These are phyloP conservation scores for Leptinotarsa undecemlineata DNA, from an alignment of 1,140 invertebrate species.

Conservation along the genomic window DNA sequence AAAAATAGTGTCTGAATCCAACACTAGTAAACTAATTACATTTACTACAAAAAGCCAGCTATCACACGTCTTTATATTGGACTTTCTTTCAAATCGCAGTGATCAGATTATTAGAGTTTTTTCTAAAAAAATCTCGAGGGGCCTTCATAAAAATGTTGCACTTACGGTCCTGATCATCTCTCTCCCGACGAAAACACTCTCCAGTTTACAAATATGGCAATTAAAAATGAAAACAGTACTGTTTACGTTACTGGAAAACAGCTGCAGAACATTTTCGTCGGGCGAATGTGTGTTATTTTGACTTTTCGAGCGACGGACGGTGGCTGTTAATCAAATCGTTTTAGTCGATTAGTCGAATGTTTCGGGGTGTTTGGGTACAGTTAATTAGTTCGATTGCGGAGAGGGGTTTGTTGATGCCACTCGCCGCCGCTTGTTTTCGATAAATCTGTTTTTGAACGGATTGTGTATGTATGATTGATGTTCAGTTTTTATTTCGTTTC, in stretches of 20 bases:
- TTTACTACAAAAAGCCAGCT: too few relatives aligned
- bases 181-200: conserved; percentile 10
- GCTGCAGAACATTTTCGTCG: conserved; percentile 14
- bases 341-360: conserved; percentile 10
- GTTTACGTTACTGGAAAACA: conserved; percentile 16
- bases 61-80: too few relatives aligned
- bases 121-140: too few relatives aligned
- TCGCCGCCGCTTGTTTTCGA: background rate
- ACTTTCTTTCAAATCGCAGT: too few relatives aligned
- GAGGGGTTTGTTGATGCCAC: background rate
- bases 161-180: background rate
- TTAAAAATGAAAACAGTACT: conserved; percentile 22
- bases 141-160: too few relatives aligned
- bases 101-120: too few relatives aligned
- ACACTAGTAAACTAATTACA: too few relatives aligned
- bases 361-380: conserved; percentile 1
- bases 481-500: too few relatives aligned
- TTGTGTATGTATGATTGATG: background rate
- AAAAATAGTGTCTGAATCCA: too few relatives aligned
- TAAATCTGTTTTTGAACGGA: background rate
- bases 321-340: conserved; percentile 23
- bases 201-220: conserved; percentile 22
- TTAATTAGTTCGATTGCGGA: conserved; percentile 14
- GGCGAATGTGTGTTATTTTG: conserved; percentile 13
- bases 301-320: conserved; percentile 17